These are phyloP conservation scores for Tympanoctomys barrerae DNA, from an alignment of 2,797 vertebrate genomes.

Conservation along the genomic window DNA sequence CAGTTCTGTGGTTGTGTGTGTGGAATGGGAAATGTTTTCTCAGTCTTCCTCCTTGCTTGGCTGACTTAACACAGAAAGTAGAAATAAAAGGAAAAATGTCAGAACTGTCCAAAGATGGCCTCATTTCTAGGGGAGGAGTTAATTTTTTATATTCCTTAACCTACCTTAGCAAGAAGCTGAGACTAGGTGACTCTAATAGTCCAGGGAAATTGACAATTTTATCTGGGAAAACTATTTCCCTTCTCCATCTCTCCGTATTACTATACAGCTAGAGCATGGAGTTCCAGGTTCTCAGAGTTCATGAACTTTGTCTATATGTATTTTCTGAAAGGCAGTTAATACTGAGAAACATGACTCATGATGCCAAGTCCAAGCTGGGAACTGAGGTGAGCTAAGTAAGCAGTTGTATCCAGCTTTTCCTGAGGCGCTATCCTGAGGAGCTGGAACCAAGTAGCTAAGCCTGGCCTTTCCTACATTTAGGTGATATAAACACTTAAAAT, in stretches of 20 bases:
- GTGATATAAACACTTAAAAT: constrained; percentile 10
- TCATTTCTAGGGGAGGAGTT: not conserved
- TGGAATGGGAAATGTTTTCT: constrained; percentile 49
- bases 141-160: constrained; percentile 27
- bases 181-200: not conserved
- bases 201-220: constrained; percentile 3
- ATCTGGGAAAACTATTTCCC: not conserved
- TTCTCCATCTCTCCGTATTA: not conserved
- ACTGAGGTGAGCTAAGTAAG: not conserved
- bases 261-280: not conserved
- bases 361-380: not conserved
- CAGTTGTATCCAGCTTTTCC: not conserved
- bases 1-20: constrained; percentile 80
- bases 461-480: constrained; percentile 6
- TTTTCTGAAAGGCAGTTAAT: not conserved
- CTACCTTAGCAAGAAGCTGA: constrained; percentile 19
- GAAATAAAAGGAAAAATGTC: constrained; percentile 28
- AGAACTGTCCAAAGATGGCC: constrained; percentile 13
- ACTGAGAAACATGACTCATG: not conserved
- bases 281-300: not conserved
- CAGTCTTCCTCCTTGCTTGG: constrained; percentile 41
- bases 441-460: constrained; percentile 30
- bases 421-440: not conserved
- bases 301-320: not conserved
- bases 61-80: not conserved